A percentile compares a stretch with the other conserved stretches of the same genome.
Evolutionary conservation across 2,888 invertebrate species (phyloP).

Genomic region (Brenthis hecate): DNA sequence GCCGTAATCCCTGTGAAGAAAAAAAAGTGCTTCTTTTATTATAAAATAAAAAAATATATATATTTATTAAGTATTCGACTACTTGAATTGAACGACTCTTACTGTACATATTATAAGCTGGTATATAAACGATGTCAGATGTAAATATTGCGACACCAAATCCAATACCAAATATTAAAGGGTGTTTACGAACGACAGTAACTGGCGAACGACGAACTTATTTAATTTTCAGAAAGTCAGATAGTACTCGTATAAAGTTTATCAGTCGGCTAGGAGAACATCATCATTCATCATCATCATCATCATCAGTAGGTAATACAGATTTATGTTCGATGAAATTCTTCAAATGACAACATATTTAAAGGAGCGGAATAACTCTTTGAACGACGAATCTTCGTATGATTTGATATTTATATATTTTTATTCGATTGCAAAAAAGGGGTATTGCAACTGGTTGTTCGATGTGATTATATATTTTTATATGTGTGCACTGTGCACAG

Average conservation of each 20-base stretch:
- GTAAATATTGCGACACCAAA: background rate
- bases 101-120: too few relatives aligned
- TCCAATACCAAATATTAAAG: background rate
- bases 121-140: background rate
- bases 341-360: background rate
- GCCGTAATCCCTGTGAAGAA: constrained; percentile 61
- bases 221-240: background rate
- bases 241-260: background rate
- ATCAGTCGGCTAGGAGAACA: too few relatives aligned
- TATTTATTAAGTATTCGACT: background rate
- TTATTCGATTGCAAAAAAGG: too few relatives aligned
- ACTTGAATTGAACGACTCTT: too few relatives aligned
- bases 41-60: too few relatives aligned
- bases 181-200: background rate
- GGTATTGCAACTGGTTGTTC: too few relatives aligned
- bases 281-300: too few relatives aligned
- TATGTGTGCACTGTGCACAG: too few relatives aligned
- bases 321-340: background rate
- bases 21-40: background rate
- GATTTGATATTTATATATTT: too few relatives aligned
- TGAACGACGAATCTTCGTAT: too few relatives aligned
- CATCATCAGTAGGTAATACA: too few relatives aligned
- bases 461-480: too few relatives aligned
- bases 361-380: background rate
- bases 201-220: background rate